Evolutionary conservation across 2,797 vertebrate species (phyloP).

Genomic region (Lithobates pipiens): DNA sequence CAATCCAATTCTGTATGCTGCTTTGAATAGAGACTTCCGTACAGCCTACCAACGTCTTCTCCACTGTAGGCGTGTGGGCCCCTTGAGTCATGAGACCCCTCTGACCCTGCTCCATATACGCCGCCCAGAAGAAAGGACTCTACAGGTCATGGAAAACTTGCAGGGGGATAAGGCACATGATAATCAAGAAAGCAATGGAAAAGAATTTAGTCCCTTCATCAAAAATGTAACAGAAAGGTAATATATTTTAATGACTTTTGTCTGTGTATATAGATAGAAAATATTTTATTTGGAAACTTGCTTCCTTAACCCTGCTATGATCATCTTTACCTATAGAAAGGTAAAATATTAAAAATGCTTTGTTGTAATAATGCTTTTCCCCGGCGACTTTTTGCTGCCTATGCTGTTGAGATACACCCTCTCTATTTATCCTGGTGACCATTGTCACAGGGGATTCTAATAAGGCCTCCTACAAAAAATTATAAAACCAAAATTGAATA

Average conservation of each 20-base stretch:
- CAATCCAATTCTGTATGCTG: constrained; percentile 91
- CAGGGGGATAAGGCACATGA: constrained; percentile 75
- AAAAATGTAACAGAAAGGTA: constrained; percentile 61
- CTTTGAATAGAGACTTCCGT: constrained; percentile 91
- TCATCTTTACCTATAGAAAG: not conserved
- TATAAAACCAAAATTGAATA: too few species aligned
- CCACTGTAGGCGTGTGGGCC: constrained; percentile 68
- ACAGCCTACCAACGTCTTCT: constrained; percentile 85
- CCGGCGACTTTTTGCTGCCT: too few species aligned
- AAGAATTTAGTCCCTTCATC: constrained; percentile 46
- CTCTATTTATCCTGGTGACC: too few species aligned
- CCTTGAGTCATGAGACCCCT: constrained; percentile 18
- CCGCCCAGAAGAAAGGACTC: constrained; percentile 67
- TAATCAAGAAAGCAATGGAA: constrained; percentile 76
- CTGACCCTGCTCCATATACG: constrained; percentile 55
- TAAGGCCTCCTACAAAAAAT: too few species aligned
- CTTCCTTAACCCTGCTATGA: not conserved
- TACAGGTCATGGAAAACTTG: constrained; percentile 63
- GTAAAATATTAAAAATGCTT: not conserved
- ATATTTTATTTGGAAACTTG: not conserved
- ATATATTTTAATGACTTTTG: not conserved
- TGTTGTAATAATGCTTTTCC: too few species aligned
- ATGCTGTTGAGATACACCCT: too few species aligned
- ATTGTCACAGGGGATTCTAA: too few species aligned
- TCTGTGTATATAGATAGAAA: not conserved